These are phyloP conservation scores for Melieria crassipennis DNA, from an alignment of 2,888 invertebrate genomes.

Conservation along the genomic window DNA sequence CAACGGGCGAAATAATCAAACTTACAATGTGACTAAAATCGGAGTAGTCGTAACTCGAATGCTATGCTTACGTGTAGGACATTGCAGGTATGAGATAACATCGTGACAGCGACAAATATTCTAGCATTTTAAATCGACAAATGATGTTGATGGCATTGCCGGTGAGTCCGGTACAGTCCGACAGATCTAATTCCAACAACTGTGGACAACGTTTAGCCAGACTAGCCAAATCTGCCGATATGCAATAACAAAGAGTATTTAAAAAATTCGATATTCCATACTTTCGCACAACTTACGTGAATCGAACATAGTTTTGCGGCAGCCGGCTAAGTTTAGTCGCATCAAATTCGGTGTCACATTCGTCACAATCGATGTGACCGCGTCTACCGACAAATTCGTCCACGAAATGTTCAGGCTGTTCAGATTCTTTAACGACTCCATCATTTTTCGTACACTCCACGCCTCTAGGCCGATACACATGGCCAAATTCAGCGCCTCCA, in stretches of 20 bases:
- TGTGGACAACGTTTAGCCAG: slow-evolving; percentile 75
- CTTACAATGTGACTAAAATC: background rate
- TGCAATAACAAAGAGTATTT: background rate
- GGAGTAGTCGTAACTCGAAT: background rate
- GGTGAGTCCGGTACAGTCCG: slow-evolving; percentile 83
- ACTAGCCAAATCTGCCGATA: slow-evolving; percentile 73
- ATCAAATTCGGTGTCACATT: slow-evolving; percentile 74
- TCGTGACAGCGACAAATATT: slow-evolving; percentile 82
- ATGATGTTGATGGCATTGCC: slow-evolving; percentile 71
- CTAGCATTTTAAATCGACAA: slow-evolving; percentile 71
- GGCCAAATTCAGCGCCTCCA: slow-evolving; percentile 85
- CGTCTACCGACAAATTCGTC: slow-evolving; percentile 74
- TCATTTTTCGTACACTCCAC: slow-evolving; percentile 72
- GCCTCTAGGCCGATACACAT: slow-evolving; percentile 80
- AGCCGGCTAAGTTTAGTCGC: slow-evolving; percentile 85
- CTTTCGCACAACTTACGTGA: slow-evolving; percentile 70
- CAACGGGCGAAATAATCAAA: slow-evolving; percentile 24
- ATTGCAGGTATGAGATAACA: slow-evolving; percentile 81
- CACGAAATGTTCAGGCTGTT: slow-evolving; percentile 83
- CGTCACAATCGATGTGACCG: slow-evolving; percentile 71
- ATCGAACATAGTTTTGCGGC: slow-evolving; percentile 78
- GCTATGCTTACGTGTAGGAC: slow-evolving; percentile 73
- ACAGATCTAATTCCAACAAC: slow-evolving; percentile 85
- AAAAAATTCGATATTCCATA: background rate
- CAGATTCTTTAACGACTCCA: slow-evolving; percentile 66